These are phyloP conservation scores for Lucinisca nassula DNA, from an alignment of 2,888 invertebrate species.

Conservation along the genomic window DNA sequence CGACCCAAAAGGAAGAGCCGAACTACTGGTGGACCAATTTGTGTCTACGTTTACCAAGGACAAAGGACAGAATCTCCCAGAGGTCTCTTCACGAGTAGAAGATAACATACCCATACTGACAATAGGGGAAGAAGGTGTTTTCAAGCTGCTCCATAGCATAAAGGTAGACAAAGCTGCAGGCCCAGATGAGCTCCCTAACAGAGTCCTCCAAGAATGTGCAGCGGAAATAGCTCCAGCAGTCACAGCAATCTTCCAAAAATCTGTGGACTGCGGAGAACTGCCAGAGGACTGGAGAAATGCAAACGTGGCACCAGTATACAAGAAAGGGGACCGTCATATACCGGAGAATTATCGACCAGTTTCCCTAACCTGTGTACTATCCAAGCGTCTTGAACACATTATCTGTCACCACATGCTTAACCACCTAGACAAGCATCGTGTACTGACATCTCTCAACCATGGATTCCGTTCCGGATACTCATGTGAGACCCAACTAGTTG, in stretches of 20 bases:
- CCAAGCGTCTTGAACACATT: slow-evolving; percentile 21
- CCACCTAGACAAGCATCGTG: background rate
- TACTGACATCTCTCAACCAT: slow-evolving; percentile 26
- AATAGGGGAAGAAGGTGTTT: too few species aligned
- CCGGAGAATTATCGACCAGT: slow-evolving; percentile 31
- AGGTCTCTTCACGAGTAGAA: too few species aligned
- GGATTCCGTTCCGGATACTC: slow-evolving; percentile 7
- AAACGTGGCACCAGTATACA: slow-evolving; percentile 22
- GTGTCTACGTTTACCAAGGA: too few species aligned
- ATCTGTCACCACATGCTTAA: slow-evolving; percentile 28
- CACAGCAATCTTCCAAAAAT: slow-evolving; percentile 44
- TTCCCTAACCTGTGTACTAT: slow-evolving; percentile 13
- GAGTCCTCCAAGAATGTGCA: slow-evolving; percentile 58
- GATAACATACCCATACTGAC: too few species aligned
- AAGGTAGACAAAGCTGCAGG: slow-evolving; percentile 45
- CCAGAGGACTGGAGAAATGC: slow-evolving; percentile 55
- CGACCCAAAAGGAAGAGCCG: background rate
- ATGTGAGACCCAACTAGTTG: background rate
- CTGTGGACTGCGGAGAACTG: slow-evolving; percentile 43
- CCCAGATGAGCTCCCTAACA: slow-evolving; percentile 54
- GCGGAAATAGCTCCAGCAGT: slow-evolving; percentile 50
- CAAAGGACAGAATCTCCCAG: too few species aligned
- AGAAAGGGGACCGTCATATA: slow-evolving; percentile 35
- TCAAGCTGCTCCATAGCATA: background rate
- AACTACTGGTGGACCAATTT: background rate